phyloP scores from a whole-genome alignment of 2,888 invertebrate genomes.

The Tenodera sinensis region DNA sequence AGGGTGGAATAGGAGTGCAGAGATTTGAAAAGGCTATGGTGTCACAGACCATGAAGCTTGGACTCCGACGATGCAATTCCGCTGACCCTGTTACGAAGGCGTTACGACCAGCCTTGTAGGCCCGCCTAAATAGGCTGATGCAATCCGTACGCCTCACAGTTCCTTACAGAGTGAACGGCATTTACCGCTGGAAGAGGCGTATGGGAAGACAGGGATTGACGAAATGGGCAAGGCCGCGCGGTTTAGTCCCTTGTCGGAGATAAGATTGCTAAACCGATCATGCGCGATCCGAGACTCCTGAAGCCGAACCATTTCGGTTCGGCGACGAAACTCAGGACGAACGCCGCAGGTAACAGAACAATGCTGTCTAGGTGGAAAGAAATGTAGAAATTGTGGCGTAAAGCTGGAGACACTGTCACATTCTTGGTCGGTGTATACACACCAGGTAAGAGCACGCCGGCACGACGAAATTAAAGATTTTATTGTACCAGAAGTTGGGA shows the following conservation, averaged over 20 bases:
- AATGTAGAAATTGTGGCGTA: slow-evolving; percentile 37
- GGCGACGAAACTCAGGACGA: slow-evolving; percentile 38
- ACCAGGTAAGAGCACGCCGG: slow-evolving; percentile 14
- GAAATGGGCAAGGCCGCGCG: background rate
- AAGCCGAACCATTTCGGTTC: slow-evolving; percentile 37
- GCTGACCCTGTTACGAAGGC: background rate
- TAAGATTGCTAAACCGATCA: slow-evolving; percentile 33
- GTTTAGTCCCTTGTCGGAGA: slow-evolving; percentile 24
- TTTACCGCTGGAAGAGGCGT: background rate
- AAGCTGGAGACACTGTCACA: slow-evolving; percentile 39
- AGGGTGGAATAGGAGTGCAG: slow-evolving; percentile 40
- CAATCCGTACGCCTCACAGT: background rate
- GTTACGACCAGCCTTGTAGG: background rate
- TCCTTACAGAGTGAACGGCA: background rate
- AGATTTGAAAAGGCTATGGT: slow-evolving; percentile 35
- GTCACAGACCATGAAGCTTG: slow-evolving; percentile 31
- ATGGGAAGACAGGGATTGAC: background rate
- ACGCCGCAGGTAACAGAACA: slow-evolving; percentile 34
- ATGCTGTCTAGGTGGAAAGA: background rate
- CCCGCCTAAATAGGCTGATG: background rate
- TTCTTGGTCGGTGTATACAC: slow-evolving; percentile 33
- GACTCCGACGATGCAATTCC: background rate
- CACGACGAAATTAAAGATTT: slow-evolving; percentile 18
- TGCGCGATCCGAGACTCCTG: slow-evolving; percentile 33
- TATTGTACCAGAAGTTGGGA: background rate